phyloP scores from a whole-genome alignment of 1,140 invertebrate species.

The Heterodera schachtii region DNA sequence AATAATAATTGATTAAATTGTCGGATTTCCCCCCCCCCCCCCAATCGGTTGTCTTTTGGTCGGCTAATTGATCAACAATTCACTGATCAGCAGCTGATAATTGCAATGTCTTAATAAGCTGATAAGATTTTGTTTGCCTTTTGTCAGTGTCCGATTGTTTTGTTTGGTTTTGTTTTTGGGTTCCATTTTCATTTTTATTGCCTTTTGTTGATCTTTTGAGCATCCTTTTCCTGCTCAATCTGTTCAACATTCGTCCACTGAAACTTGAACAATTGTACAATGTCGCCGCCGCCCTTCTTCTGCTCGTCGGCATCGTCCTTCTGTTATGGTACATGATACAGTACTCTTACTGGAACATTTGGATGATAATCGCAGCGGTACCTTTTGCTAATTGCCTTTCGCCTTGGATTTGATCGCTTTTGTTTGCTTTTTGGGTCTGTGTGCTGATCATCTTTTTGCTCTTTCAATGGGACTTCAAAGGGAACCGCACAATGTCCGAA shows the following conservation, averaged over 20 bases:
- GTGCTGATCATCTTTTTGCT: slow-evolving; percentile 31
- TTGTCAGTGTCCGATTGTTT: no score
- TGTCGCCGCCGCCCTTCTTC: slow-evolving; percentile 44
- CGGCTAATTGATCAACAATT: no score
- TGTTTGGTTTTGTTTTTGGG: background rate
- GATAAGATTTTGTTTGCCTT: no score
- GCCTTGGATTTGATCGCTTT: background rate
- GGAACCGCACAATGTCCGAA: slow-evolving; percentile 28
- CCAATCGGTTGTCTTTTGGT: no score
- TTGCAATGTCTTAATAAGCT: no score
- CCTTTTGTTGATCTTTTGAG: slow-evolving; percentile 35
- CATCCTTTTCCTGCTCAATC: slow-evolving; percentile 53
- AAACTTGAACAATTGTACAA: slow-evolving; percentile 40
- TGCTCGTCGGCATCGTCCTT: slow-evolving; percentile 51
- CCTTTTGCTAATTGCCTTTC: background rate
- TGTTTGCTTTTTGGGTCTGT: slow-evolving; percentile 25
- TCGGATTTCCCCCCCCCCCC: no score
- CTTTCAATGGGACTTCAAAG: slow-evolving; percentile 42
- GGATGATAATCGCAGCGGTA: slow-evolving; percentile 40
- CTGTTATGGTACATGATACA: slow-evolving; percentile 53
- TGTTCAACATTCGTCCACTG: slow-evolving; percentile 38
- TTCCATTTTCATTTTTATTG: slow-evolving; percentile 23
- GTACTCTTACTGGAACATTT: slow-evolving; percentile 23
- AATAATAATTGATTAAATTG: background rate
- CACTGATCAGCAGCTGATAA: no score